Evolutionary conservation across 2,113 vertebrate genomes (phyloP).

Genomic region (Nyctereutes procyonoides): DNA sequence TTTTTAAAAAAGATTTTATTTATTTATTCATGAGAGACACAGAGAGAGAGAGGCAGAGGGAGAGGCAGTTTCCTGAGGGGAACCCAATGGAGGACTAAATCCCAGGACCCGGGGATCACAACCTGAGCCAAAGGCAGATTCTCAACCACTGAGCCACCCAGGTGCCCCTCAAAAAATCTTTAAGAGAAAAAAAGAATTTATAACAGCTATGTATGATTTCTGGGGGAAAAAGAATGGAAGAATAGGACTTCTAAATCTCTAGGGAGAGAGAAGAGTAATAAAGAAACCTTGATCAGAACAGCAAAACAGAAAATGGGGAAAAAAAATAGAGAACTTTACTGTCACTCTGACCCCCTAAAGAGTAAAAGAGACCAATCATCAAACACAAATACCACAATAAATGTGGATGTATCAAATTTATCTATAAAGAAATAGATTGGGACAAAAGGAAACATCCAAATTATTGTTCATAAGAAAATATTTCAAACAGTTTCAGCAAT

Average conservation of each 20-base stretch:
- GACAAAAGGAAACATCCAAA: background rate
- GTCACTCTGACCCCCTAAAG: background rate
- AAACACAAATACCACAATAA: background rate
- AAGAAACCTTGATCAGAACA: background rate
- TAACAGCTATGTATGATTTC: background rate
- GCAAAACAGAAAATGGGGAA: background rate
- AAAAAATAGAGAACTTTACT: background rate
- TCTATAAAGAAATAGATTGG: background rate
- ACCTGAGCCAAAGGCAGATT: too few species aligned
- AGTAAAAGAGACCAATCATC: background rate
- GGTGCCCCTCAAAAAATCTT: too few species aligned
- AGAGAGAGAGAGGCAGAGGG: too few species aligned
- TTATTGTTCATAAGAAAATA: background rate
- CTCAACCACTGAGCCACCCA: too few species aligned
- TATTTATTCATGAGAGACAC: too few species aligned
- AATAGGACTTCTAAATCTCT: background rate
- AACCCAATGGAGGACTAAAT: too few species aligned
- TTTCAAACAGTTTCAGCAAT: background rate
- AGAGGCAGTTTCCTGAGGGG: too few species aligned
- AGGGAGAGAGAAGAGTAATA: background rate
- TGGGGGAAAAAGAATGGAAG: background rate
- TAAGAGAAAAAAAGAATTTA: background rate
- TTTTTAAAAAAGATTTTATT: too few species aligned
- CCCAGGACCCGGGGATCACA: too few species aligned
- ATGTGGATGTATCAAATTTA: background rate